These are phyloP conservation scores for Scartelaos histophorus DNA, from an alignment of 2,113 vertebrate species.

Conservation along the genomic window DNA sequence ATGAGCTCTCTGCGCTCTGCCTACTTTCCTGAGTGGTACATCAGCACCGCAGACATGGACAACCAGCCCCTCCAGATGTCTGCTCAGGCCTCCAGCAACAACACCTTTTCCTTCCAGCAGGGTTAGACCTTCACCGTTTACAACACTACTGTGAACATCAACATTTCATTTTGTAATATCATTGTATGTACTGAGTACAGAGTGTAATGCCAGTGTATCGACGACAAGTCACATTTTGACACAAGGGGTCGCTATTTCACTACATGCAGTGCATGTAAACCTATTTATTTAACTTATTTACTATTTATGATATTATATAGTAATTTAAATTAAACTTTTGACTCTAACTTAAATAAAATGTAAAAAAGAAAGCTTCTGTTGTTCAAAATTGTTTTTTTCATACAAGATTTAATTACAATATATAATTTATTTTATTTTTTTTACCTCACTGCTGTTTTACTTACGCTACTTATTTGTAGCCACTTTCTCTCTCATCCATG, in stretches of 20 bases:
- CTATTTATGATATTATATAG: conserved; percentile 1
- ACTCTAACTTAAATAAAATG: not conserved
- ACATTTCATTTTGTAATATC: conserved; percentile 20
- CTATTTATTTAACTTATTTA: conserved; percentile 18
- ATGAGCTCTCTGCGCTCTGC: conserved; percentile 64
- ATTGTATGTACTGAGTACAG: conserved; percentile 69
- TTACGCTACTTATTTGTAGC: no score
- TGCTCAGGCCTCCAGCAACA: conserved; percentile 19
- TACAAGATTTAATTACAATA: no score
- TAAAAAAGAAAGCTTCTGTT: not conserved
- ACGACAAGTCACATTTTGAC: conserved; percentile 43
- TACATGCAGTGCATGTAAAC: conserved; percentile 22
- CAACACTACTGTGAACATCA: not conserved
- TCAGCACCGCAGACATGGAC: conserved; percentile 59
- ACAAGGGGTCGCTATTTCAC: conserved; percentile 20
- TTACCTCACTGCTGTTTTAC: not conserved
- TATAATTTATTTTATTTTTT: no score
- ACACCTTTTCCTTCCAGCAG: conserved; percentile 49
- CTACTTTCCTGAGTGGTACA: conserved; percentile 57
- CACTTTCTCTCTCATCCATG: no score
- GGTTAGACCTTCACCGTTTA: not conserved
- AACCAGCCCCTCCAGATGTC: conserved; percentile 55
- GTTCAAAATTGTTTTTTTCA: not conserved
- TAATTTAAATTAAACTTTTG: not conserved
- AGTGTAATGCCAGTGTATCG: conserved; percentile 19